These are phyloP conservation scores for Gobio occitaniae DNA, from an alignment of 2,797 vertebrate species.

Conservation along the genomic window DNA sequence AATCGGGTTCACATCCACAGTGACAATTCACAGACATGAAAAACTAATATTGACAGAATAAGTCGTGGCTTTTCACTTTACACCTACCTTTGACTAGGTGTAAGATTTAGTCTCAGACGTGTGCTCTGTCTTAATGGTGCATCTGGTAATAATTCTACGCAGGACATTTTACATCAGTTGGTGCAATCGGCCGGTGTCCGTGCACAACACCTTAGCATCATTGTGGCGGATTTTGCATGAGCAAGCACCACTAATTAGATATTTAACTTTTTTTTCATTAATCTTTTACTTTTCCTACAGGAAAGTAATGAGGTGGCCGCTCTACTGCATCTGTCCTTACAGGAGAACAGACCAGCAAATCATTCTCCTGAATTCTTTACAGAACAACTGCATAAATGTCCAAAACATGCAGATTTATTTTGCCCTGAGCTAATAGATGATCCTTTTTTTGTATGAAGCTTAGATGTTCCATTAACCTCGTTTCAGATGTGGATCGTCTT, in stretches of 20 bases:
- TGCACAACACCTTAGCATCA: neutral
- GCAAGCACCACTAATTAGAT: neutral
- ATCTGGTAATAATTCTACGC: too few relatives aligned
- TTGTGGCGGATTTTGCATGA: neutral
- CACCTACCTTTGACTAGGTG: too few relatives aligned
- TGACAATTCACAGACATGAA: too few relatives aligned
- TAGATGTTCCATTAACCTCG: neutral
- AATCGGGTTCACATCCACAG: too few relatives aligned
- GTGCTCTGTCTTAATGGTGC: too few relatives aligned
- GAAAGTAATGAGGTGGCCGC: constrained; percentile 24
- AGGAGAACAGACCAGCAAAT: neutral
- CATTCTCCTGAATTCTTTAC: neutral
- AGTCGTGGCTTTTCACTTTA: too few relatives aligned
- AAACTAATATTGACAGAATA: too few relatives aligned
- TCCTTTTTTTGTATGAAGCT: neutral
- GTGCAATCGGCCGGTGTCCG: too few relatives aligned
- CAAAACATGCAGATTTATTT: neutral
- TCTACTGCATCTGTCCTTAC: constrained; percentile 11
- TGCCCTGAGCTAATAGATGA: neutral
- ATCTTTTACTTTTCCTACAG: constrained; percentile 45
- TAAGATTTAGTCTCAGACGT: too few relatives aligned
- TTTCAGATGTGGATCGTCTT: neutral
- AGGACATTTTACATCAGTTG: too few relatives aligned
- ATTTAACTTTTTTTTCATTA: neutral
- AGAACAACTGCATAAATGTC: neutral